Evolutionary conservation across 2,113 vertebrate species (phyloP).

Genomic region (Cyphomyrus discorhynchus): DNA sequence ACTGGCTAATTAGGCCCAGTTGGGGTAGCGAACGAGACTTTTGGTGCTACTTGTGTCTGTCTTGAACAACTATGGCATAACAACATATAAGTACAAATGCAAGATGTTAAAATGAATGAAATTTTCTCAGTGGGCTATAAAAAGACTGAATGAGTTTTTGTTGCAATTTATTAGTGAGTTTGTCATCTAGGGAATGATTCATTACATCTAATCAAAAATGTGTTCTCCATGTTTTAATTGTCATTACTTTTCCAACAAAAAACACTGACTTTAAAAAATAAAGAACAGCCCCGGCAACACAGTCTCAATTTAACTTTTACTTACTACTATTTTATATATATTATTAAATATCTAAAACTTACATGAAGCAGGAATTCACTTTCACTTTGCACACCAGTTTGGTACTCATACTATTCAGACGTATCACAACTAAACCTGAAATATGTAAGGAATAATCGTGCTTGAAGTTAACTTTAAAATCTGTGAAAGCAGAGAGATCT

Average conservation of each 20-base stretch:
- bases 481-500: neutral
- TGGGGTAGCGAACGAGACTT: constrained; percentile 9
- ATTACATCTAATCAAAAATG: neutral
- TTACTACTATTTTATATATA: neutral
- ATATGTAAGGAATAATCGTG: neutral
- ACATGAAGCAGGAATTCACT: neutral
- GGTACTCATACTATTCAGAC: neutral
- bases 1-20: constrained; percentile 31
- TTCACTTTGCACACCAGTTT: neutral
- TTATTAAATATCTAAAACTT: neutral
- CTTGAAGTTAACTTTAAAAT: neutral
- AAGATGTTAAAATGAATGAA: neutral
- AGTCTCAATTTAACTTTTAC: neutral
- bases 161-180: neutral
- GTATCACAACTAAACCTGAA: neutral
- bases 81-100: neutral
- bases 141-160: neutral
- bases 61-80: neutral
- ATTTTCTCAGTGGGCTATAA: neutral
- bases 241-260: neutral
- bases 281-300: neutral
- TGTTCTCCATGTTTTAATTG: neutral
- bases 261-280: neutral
- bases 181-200: neutral
- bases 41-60: neutral